A percentile compares a stretch with the other conserved stretches of the same genome.
phyloP scores from a whole-genome alignment of 2,888 invertebrate genomes.

The Agrochola circellaris region DNA sequence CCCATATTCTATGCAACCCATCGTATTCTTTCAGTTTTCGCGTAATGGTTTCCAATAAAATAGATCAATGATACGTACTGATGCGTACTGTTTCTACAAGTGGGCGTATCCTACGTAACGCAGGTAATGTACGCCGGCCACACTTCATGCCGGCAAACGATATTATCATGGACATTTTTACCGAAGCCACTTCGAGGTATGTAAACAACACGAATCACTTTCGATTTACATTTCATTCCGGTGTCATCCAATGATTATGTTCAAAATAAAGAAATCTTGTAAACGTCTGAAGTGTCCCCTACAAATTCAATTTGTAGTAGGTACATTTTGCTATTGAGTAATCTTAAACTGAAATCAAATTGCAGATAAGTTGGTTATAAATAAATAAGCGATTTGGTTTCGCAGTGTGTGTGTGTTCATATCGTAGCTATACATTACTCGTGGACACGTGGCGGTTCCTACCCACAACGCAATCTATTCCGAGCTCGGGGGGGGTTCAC shows the following conservation, averaged over 20 bases:
- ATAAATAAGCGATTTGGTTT: background rate
- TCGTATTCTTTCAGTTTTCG: background rate
- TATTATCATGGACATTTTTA: too few species aligned
- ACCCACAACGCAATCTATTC: constrained; percentile 31
- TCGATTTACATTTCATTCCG: background rate
- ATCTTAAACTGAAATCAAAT: background rate
- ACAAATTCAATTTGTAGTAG: background rate
- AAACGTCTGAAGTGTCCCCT: background rate
- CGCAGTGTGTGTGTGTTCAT: background rate
- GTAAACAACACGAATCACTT: background rate
- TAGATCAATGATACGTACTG: background rate
- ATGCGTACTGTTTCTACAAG: too few species aligned
- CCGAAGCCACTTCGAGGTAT: background rate
- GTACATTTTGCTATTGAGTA: too few species aligned
- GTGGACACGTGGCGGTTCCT: background rate
- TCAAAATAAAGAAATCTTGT: background rate
- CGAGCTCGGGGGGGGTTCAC: background rate
- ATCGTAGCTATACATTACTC: background rate
- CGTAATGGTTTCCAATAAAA: too few species aligned
- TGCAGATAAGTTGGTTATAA: background rate
- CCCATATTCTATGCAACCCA: background rate
- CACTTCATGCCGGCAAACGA: constrained; percentile 1
- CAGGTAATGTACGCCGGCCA: background rate
- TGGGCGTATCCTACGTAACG: background rate
- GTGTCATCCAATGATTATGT: background rate